Percentiles rank a stretch among this genome's conserved stretches.
These are phyloP conservation scores for Etia nguti DNA, from an alignment of 2,113 vertebrate genomes.

Conservation along the genomic window DNA sequence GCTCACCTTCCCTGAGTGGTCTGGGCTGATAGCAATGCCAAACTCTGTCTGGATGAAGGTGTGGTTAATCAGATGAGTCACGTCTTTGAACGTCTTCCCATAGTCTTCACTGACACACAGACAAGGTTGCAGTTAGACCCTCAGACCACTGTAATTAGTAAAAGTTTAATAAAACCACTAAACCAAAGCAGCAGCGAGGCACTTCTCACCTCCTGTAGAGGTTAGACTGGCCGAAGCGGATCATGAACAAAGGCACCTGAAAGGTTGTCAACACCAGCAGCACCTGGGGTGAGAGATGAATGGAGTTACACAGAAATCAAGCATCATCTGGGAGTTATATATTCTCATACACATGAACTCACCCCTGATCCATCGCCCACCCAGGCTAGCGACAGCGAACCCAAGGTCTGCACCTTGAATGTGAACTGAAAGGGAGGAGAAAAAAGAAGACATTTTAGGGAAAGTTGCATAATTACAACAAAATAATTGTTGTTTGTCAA, in stretches of 20 bases:
- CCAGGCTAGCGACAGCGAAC: conserved; percentile 84
- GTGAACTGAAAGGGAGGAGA: conserved; percentile 60
- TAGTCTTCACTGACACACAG: conserved; percentile 64
- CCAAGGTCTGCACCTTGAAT: conserved; percentile 79
- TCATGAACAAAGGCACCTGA: conserved; percentile 80
- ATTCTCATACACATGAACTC: conserved; percentile 50
- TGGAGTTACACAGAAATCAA: not conserved
- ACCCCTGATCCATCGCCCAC: conserved; percentile 86
- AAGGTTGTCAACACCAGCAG: conserved; percentile 85
- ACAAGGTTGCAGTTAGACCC: conserved; percentile 14
- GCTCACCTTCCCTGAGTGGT: conserved; percentile 88
- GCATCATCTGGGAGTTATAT: not conserved
- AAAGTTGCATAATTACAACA: not conserved
- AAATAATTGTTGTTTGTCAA: not conserved
- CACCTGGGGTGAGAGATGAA: conserved; percentile 62
- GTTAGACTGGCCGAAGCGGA: conserved; percentile 82
- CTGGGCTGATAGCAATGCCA: conserved; percentile 87
- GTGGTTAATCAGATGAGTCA: conserved; percentile 68
- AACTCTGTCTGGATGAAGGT: conserved; percentile 81
- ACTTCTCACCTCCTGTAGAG: conserved; percentile 83
- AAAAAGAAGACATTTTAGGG: not conserved
- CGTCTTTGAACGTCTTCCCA: conserved; percentile 66
- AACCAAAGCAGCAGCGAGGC: not conserved
- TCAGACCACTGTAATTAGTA: not conserved
- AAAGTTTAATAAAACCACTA: not conserved